phyloP scores from a whole-genome alignment of 2,113 vertebrate species.

The Rissa tridactyla region DNA sequence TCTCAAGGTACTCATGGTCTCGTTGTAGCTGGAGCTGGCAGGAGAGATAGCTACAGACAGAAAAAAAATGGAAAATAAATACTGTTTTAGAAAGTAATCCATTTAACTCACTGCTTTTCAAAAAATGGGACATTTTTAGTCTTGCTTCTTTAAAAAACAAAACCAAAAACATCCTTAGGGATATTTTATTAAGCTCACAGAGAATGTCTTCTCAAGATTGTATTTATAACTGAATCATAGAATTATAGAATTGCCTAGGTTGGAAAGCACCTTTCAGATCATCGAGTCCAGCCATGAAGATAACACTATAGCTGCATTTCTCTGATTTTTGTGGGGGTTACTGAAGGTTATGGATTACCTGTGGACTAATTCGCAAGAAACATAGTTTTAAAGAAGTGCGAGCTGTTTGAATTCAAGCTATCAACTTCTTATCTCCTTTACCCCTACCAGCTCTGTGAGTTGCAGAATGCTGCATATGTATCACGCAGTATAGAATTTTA shows the following conservation, averaged over 20 bases:
- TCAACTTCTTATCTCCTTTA: neutral
- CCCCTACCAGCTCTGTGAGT: neutral
- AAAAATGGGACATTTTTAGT: neutral
- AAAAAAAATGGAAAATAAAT: neutral
- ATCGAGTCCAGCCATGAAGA: neutral
- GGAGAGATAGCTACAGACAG: constrained; percentile 87
- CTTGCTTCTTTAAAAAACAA: neutral
- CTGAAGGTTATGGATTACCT: neutral
- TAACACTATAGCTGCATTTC: neutral
- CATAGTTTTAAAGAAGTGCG: neutral
- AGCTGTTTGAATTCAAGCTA: neutral
- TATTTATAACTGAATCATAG: neutral
- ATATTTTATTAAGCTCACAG: neutral
- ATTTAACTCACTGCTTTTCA: neutral
- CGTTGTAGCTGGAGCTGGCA: constrained; percentile 89
- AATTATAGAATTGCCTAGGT: neutral
- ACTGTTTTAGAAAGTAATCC: neutral
- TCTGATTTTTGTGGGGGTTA: neutral
- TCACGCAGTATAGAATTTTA: fast-evolving
- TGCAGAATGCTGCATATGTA: fast-evolving
- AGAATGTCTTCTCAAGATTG: neutral
- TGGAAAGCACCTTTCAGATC: neutral
- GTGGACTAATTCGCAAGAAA: neutral
- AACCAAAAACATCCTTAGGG: neutral
- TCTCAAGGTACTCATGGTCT: constrained; percentile 95